Conservation (phyloP, 2,888 invertebrate species). For the Tineola bisselliella region DNA sequence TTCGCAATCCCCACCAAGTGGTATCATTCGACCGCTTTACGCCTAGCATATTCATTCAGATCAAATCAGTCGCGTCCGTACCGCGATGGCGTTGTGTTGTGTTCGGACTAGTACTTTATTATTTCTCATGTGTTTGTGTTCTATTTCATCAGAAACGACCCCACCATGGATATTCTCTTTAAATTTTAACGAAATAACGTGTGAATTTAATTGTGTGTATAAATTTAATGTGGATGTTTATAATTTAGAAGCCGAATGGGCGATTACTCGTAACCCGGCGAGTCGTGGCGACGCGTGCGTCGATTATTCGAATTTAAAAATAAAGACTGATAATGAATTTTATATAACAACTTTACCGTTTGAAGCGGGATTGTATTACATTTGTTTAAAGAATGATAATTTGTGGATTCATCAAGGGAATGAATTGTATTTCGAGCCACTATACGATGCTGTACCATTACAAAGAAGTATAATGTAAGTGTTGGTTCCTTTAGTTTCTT, state of each 20-base stretch:
- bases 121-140: background rate
- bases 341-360: background rate
- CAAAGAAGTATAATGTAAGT: constrained; percentile 7
- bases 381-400: constrained; percentile 41
- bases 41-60: too few species aligned
- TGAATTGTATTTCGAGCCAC: constrained; percentile 46
- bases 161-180: constrained; percentile 58
- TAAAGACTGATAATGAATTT: background rate
- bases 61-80: background rate
- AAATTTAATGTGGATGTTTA: constrained; percentile 38
- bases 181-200: constrained; percentile 33
- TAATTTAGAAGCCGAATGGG: constrained; percentile 36
- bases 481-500: background rate
- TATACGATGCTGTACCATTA: constrained; percentile 48
- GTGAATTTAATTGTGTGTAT: constrained; percentile 41
- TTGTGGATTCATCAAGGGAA: constrained; percentile 49
- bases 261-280: constrained; percentile 41
- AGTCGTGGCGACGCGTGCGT: constrained; percentile 22
- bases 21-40: too few species aligned
- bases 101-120: background rate
- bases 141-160: background rate
- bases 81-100: background rate
- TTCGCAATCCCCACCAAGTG: background rate
- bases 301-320: background rate
- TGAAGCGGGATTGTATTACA: constrained; percentile 22